Base-by-base conservation (phyloP, 2,888 invertebrate genomes). In the Eulithis testata region DNA sequence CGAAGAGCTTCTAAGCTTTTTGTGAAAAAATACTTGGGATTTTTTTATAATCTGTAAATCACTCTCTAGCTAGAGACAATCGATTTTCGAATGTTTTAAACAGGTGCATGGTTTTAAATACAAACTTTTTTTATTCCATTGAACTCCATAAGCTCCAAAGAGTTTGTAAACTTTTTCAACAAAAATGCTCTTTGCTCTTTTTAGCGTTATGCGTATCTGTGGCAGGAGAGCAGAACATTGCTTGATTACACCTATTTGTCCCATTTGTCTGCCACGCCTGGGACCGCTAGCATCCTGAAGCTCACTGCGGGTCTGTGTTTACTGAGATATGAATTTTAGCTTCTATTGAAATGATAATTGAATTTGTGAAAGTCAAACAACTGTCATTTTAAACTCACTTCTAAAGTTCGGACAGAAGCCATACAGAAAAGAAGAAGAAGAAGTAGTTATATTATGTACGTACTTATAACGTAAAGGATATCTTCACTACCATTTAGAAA, bases 221-320 rank as follows among this genome's bases (percentile, higher is more conserved):
- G 21, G 47, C 47, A 52, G 54, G 43, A 59, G 54, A 67, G 68
- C 59, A 58, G 61, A 68, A 69, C 59, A 58, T 36, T 55, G 72
- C 76, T 79, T 84, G 81, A 87, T 87, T 83, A 78, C 83, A 73
- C 78, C 79, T 82, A 87, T 87, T 87, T 87, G 81, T 65, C 78
- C 79, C 82, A 87, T 87, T 87, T 87, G 81, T 65, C 61, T 54
- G 61, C 49, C 57, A 52, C 54, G 61, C 53, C 61, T 58, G 58
- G 14, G 49, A 70, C 69, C 60, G 63, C 65, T 53, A 56, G 36
- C 71, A 70, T 76, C 72, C 69, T 70, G 66, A 73, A 71, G 71
- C 65, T 12, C 53, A 59, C 21, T 51, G 58, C 43, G 50, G 50
- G 12, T 40, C 54, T 40, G 37, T 63, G 72, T 71, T 71, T 65